Evolutionary conservation across 1,140 invertebrate species (phyloP).

Genomic region (Anadara kagoshimensis): DNA sequence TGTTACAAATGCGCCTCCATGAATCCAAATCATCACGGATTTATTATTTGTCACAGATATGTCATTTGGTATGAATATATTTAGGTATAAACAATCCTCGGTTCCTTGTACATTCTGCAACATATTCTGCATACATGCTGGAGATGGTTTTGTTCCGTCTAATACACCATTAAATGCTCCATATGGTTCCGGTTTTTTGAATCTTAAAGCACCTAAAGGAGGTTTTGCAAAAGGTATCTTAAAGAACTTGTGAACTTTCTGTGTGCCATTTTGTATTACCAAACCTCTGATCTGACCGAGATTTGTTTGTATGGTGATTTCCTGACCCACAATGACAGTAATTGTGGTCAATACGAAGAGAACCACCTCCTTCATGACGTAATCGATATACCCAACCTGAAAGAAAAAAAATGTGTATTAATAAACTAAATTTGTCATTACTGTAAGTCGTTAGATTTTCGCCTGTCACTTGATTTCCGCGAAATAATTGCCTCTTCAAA

Average conservation of each 20-base stretch:
- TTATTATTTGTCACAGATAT: background rate
- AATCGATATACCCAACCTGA: too few relatives aligned
- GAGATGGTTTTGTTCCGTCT: background rate
- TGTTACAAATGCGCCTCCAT: background rate
- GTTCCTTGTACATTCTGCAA: background rate
- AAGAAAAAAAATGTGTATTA: too few relatives aligned
- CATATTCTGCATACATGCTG: background rate
- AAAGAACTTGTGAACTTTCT: conserved; percentile 78
- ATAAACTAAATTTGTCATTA: too few relatives aligned
- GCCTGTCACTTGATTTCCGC: too few relatives aligned
- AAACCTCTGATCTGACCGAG: background rate
- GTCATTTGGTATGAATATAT: conserved; percentile 4
- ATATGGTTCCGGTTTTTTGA: background rate
- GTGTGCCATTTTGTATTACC: background rate
- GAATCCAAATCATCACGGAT: conserved; percentile 10
- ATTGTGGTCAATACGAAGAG: too few relatives aligned
- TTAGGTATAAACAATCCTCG: conserved; percentile 8
- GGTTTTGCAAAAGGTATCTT: conserved; percentile 16
- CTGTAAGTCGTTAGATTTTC: too few relatives aligned
- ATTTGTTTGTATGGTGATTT: background rate
- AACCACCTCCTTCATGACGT: too few relatives aligned
- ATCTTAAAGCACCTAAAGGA: conserved; percentile 5
- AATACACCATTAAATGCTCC: conserved; percentile 2
- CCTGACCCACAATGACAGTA: background rate
- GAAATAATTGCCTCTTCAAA: too few relatives aligned